These are phyloP conservation scores for Helogale parvula DNA, from an alignment of 2,113 vertebrate genomes.

Conservation along the genomic window DNA sequence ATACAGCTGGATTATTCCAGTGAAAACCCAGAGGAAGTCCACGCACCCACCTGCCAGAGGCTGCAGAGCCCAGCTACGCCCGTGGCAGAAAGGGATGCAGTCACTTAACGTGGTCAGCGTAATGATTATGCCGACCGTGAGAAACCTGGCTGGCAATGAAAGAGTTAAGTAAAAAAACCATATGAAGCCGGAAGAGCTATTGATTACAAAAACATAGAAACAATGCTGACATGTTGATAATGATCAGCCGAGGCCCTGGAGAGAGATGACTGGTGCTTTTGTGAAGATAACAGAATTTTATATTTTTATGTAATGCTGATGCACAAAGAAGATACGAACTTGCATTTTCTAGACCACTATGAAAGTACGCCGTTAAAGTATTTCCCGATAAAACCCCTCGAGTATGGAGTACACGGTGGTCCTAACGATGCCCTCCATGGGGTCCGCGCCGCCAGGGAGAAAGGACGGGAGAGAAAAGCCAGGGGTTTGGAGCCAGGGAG, in stretches of 20 bases:
- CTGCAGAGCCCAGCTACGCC: neutral
- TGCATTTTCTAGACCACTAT: too few species aligned
- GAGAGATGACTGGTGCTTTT: neutral
- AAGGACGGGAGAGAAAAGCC: neutral
- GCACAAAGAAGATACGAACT: neutral
- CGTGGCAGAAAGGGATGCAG: neutral
- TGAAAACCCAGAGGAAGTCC: neutral
- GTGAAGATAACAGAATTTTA: neutral
- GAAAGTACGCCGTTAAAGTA: neutral
- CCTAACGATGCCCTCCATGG: too few species aligned
- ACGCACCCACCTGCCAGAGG: neutral
- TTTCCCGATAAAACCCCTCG: neutral
- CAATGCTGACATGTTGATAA: neutral
- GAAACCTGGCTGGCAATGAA: neutral
- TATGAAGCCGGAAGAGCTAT: neutral
- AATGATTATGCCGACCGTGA: neutral
- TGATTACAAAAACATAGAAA: neutral
- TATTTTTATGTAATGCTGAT: neutral
- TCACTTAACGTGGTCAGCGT: neutral
- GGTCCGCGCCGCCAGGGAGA: neutral
- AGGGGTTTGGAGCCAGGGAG: neutral
- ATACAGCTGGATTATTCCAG: neutral
- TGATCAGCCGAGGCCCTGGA: neutral
- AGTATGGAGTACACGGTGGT: neutral
- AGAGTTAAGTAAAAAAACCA: neutral